phyloP scores from a whole-genome alignment of 2,113 vertebrate species.

The Notiomystis cincta region DNA sequence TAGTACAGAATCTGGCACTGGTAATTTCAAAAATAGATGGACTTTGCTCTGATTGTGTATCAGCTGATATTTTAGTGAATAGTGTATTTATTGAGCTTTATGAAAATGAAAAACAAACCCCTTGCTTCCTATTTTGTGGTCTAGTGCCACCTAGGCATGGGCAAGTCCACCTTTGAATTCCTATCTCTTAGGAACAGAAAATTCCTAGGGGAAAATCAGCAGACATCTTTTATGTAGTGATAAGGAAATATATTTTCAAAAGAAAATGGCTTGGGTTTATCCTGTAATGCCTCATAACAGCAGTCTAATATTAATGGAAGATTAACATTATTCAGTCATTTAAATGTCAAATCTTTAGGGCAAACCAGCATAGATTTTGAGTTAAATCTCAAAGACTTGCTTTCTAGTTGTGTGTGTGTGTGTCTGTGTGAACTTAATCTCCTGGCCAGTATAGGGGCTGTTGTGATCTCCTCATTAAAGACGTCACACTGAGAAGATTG shows the following conservation, averaged over 20 bases:
- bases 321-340: slow-evolving; percentile 4
- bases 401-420: background rate
- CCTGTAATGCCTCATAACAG: background rate
- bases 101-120: background rate
- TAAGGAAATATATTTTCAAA: background rate
- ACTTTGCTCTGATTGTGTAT: background rate
- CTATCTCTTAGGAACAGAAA: background rate
- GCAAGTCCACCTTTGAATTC: background rate
- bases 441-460: background rate
- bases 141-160: background rate
- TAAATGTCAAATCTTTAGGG: background rate
- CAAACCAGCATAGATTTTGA: background rate
- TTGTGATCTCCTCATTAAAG: slow-evolving; percentile 43
- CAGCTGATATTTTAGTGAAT: background rate
- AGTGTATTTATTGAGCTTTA: background rate
- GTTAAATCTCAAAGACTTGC: slow-evolving; percentile 14
- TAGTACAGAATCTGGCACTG: background rate
- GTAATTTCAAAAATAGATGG: background rate
- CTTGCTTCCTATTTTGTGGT: background rate
- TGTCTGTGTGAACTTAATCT: slow-evolving; percentile 6
- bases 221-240: background rate
- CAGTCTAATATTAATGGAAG: background rate
- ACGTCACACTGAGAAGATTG: slow-evolving; percentile 60
- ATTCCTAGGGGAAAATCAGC: background rate
- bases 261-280: background rate